A percentile compares a stretch with the other conserved stretches of the same genome.
These are phyloP conservation scores for Ctenopoma multispine DNA, from an alignment of 2,797 vertebrate species.

Conservation along the genomic window DNA sequence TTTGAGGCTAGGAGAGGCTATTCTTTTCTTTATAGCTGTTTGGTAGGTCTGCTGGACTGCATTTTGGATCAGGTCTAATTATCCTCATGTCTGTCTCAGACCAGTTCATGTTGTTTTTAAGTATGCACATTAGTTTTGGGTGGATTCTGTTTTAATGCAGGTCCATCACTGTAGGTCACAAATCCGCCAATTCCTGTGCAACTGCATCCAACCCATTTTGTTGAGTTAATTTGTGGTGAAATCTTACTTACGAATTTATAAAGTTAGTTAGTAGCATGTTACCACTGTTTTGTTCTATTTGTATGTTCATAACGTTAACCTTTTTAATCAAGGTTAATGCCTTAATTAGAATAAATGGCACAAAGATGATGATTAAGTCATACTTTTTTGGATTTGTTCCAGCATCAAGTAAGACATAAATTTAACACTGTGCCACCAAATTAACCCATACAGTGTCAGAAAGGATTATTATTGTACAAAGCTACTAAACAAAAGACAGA, in stretches of 20 bases:
- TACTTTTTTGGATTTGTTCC: conserved; percentile 22
- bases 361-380: conserved; percentile 13
- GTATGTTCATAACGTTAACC: neutral
- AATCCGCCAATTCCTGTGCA: too few relatives aligned
- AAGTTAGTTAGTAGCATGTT: neutral
- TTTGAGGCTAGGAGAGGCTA: too few relatives aligned
- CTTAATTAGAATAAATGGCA: conserved; percentile 17
- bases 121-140: too few relatives aligned
- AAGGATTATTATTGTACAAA: conserved; percentile 63
- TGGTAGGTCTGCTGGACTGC: too few relatives aligned
- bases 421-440: conserved; percentile 33
- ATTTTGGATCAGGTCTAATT: too few relatives aligned
- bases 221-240: neutral
- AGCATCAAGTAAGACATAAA: conserved; percentile 24
- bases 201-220: too few relatives aligned
- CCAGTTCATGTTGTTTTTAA: too few relatives aligned
- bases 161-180: too few relatives aligned
- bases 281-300: neutral
- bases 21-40: too few relatives aligned
- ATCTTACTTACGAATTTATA: neutral
- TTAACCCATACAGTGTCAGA: conserved; percentile 64
- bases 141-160: too few relatives aligned
- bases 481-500: conserved; percentile 54
- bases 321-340: conserved; percentile 4
- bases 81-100: too few relatives aligned